Base-by-base conservation (phyloP, 2,113 vertebrate species). In the Petroica traversi region DNA sequence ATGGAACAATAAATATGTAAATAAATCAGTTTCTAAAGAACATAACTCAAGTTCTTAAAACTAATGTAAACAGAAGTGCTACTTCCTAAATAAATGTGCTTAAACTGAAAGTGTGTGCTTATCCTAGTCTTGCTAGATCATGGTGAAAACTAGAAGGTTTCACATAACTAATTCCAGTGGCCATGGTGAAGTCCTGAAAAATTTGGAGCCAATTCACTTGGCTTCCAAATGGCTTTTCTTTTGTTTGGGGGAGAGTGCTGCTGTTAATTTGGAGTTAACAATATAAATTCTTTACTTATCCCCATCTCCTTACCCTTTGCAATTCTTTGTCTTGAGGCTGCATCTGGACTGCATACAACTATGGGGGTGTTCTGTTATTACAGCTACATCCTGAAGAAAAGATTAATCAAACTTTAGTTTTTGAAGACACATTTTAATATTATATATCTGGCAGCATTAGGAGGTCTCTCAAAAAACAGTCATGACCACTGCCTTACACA, bases 21-120 rank as follows among this genome's bases (percentile, higher is more conserved):
- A 89, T 80, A 95, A 19, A 72, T 91, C 33, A 48, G 41, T 95
- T 95, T 91, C 61, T 94, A 57, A 89, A 75, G 51, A 69, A 81
- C 17, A 3, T 54, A 86, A 88, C 36, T 92, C 14, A 69, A 66
- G 40, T 92, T 95, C 76, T 93, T 90, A 75, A 91, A 85, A 73
- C 54, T 85, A 49, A 78, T 84, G 66, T 92, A 94, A 94, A 90
- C 26, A 51, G 73, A 91, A 96, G 88, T 81, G 78, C 92, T 93
- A 71, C 85, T 67, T 94, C 75, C 45, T 89, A 80, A 96, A 94
- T 89, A 96, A 97, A 92, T 71, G 52, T 87, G 73, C 71, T 93
- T 86, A 92, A 94, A 81, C 61, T 36, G 54, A 68, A 89, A 69
- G 40, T n/a, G 34, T 94, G 68, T 92, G 79, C 43, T 69, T 80